These are phyloP conservation scores for Chelidonichthys spinosus DNA, from an alignment of 2,797 vertebrate genomes.

Conservation along the genomic window DNA sequence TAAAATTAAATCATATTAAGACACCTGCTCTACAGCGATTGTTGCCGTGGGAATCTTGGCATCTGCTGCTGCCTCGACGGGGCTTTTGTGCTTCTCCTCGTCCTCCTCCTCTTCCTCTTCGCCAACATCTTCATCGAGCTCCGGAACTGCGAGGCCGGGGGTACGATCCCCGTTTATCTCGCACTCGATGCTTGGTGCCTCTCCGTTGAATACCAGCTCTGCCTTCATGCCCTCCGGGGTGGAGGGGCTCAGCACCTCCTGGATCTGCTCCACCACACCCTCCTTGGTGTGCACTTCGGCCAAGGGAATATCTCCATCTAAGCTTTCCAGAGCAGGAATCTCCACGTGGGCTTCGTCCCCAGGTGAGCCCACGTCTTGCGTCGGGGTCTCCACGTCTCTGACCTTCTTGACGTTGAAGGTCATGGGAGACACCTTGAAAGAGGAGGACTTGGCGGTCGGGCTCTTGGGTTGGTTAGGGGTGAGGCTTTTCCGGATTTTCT, in stretches of 20 bases:
- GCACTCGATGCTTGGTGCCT: constrained; percentile 52
- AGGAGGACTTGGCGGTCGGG: constrained; percentile 86
- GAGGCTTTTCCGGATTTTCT: constrained; percentile 95
- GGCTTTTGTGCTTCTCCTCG: constrained; percentile 57
- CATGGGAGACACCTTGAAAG: constrained; percentile 91
- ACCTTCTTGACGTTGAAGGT: constrained; percentile 89
- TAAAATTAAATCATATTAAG: constrained; percentile 68
- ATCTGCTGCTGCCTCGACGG: constrained; percentile 54
- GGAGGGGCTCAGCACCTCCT: constrained; percentile 58
- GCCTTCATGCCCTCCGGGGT: constrained; percentile 61
- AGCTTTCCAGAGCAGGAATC: constrained; percentile 77
- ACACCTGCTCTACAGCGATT: constrained; percentile 72
- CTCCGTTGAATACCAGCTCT: constrained; percentile 71
- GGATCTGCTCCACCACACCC: constrained; percentile 53
- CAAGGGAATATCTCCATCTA: constrained; percentile 75
- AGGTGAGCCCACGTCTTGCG: constrained; percentile 27
- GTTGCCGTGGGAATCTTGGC: constrained; percentile 56
- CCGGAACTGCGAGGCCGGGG: constrained; percentile 73
- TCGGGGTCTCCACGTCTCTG: constrained; percentile 72
- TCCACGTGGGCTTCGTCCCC: constrained; percentile 77
- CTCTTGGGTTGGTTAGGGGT: constrained; percentile 91
- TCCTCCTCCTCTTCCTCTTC: constrained; percentile 64
- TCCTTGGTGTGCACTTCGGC: constrained; percentile 79
- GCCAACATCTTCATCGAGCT: constrained; percentile 66
- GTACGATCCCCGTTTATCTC: constrained; percentile 65